These are phyloP conservation scores for Zophobas atratus DNA, from an alignment of 1,140 invertebrate species.

Conservation along the genomic window DNA sequence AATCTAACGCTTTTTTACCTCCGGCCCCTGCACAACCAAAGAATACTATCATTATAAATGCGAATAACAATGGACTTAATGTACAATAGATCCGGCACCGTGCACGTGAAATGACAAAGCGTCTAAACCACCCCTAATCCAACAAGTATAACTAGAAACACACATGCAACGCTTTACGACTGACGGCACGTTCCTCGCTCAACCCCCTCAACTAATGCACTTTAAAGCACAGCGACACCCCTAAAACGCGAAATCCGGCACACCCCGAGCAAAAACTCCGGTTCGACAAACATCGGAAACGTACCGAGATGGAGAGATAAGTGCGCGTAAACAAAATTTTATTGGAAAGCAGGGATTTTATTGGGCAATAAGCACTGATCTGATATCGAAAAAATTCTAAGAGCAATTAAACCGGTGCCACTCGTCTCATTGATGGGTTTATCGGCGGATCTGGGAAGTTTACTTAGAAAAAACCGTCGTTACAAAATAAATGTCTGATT, in stretches of 20 bases:
- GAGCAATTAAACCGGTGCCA: not conserved
- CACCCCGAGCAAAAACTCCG: not conserved
- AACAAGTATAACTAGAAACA: constrained; percentile 66
- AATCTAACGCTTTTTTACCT: constrained; percentile 60
- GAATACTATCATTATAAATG: constrained; percentile 64
- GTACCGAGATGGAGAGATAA: no score
- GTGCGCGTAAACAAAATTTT: not conserved
- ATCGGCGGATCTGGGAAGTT: not conserved
- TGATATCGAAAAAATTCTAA: constrained; percentile 3
- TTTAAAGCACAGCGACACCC: not conserved
- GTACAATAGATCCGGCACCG: constrained; percentile 55
- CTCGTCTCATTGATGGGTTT: not conserved
- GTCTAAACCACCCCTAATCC: constrained; percentile 64
- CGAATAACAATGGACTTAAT: constrained; percentile 57
- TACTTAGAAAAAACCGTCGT: not conserved
- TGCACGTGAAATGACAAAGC: constrained; percentile 65
- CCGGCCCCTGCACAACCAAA: constrained; percentile 54
- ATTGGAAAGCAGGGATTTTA: not conserved
- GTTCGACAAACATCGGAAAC: no score
- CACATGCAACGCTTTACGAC: constrained; percentile 59
- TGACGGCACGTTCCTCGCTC: constrained; percentile 60
- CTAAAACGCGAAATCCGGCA: not conserved
- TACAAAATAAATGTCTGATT: not conserved
- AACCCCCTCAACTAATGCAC: constrained; percentile 43
- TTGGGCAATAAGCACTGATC: not conserved